Percentiles rank a stretch among this genome's conserved stretches.
Conservation (phyloP, 2,113 vertebrate species). For the Blennius ocellaris region DNA sequence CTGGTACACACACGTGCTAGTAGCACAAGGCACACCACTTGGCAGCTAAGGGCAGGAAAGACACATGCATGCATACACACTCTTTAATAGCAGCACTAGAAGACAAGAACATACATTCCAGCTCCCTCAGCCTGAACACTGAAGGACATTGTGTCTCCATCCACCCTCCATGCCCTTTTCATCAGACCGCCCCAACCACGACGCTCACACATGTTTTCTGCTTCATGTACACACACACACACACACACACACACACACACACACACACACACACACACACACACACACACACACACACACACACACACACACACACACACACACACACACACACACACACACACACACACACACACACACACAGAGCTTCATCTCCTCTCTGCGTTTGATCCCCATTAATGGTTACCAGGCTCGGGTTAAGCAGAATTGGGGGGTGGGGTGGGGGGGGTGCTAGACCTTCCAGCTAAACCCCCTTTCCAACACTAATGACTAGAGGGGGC, state of each 20-base stretch:
- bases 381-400: slow-evolving; percentile 73
- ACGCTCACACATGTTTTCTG: not conserved
- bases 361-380: slow-evolving; percentile 29
- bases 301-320: not conserved
- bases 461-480: slow-evolving; percentile 56
- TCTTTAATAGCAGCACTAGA: slow-evolving; percentile 1
- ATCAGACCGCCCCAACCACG: not conserved
- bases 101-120: slow-evolving; percentile 5
- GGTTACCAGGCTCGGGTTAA: slow-evolving; percentile 63
- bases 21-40: slow-evolving; percentile 18
- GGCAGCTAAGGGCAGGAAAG: slow-evolving; percentile 16
- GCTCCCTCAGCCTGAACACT: slow-evolving; percentile 3
- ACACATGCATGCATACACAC: slow-evolving; percentile 13
- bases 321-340: not conserved
- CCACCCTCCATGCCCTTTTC: slow-evolving; percentile 24
- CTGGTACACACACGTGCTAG: not conserved
- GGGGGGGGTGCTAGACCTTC: slow-evolving; percentile 48
- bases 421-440: slow-evolving; percentile 28
- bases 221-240: not conserved
- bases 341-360: slow-evolving; percentile 4
- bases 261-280: slow-evolving; percentile 3
- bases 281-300: slow-evolving; percentile 5
- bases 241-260: slow-evolving; percentile 6
- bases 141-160: slow-evolving; percentile 27
- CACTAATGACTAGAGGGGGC: slow-evolving; percentile 69